Base-by-base conservation (phyloP, 2,888 invertebrate species). In the Seira musarum region DNA sequence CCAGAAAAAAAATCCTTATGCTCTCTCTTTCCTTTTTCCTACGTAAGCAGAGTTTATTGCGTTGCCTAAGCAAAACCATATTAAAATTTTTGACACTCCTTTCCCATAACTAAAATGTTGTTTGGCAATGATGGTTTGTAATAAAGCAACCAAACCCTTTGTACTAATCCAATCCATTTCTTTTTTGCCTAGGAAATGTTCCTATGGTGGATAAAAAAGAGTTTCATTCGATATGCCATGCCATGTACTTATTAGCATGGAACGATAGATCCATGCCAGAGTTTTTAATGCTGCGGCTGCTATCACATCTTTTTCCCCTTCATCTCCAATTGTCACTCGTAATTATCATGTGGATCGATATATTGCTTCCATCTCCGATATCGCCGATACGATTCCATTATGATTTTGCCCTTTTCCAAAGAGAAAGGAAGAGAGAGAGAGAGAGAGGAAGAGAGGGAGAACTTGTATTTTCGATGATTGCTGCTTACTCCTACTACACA, bases 321-420 rank as follows among this genome's bases (percentile, higher is more conserved):
- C 82, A 85, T 85, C 84, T 85, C 85, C 83, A 81, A 85, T 85
- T 85, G 85, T 86, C 86, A 85, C 84, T 85, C 85, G 84, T 86
- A 86, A 86, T 86, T 86, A 86, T 83, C 82, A 80, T 84, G 73
- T 82, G 81, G 83, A 85, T 86, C 85, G 84, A 85, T 85, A 84
- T 84, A 84, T 84, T 84, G 83, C 81, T 83, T 82, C 84, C 84
- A 83, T 84, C 84, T 83, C 85, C 84, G 83, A 84, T 84, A 84
- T 83, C 82, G 81, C 83, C 85, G 81, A 82, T 83, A 77, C 73
- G 46, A 63, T 68, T 65, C 64, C 66, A 30, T 57, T 49, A 53
- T 71, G 64, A 66, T 69, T 53, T 65, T 69, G 53, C 65, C 61
- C 66, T 61, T 64, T 71, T 46, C 25, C 40, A 57, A 67, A 53